These are phyloP conservation scores for Aplysia californica DNA, from an alignment of 1,140 invertebrate species.

Conservation along the genomic window DNA sequence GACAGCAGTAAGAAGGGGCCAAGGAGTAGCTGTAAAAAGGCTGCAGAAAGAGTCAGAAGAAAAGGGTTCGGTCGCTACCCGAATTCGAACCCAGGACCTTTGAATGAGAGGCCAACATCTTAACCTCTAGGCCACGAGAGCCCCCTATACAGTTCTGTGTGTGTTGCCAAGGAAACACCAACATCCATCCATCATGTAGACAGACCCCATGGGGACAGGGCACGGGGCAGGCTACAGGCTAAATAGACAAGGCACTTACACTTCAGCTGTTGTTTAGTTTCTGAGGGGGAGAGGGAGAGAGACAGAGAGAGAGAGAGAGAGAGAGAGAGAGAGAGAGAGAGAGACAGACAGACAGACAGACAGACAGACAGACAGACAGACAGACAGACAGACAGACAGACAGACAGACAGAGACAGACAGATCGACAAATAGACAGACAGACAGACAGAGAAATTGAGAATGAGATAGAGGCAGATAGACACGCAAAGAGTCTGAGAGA, in stretches of 20 bases:
- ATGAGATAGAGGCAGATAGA: neutral
- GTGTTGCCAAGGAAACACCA: neutral
- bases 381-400: constrained; percentile 34
- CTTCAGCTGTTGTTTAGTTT: neutral
- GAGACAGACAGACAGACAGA: constrained; percentile 15
- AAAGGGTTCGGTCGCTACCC: too few species aligned
- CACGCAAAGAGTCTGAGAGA: neutral
- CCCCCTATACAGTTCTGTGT: neutral
- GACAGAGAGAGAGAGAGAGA: neutral
- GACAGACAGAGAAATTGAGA: too few species aligned
- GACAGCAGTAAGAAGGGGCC: too few species aligned
- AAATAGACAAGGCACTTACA: neutral
- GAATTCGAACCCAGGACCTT: too few species aligned
- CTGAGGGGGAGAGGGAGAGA: neutral
- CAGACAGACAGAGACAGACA: constrained; percentile 25
- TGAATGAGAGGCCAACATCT: too few species aligned
- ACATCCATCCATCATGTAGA: neutral
- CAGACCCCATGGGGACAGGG: neutral
- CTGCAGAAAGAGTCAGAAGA: too few species aligned
- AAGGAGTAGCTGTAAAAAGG: too few species aligned
- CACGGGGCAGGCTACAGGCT: too few species aligned
- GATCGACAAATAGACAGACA: too few species aligned
- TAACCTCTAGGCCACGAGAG: too few species aligned
- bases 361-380: constrained; percentile 21
- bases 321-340: constrained; percentile 7